Conservation (phyloP, 30 jellyfish, hydroid and myxozoan genomes). For the Hydractinia echinata region DNA sequence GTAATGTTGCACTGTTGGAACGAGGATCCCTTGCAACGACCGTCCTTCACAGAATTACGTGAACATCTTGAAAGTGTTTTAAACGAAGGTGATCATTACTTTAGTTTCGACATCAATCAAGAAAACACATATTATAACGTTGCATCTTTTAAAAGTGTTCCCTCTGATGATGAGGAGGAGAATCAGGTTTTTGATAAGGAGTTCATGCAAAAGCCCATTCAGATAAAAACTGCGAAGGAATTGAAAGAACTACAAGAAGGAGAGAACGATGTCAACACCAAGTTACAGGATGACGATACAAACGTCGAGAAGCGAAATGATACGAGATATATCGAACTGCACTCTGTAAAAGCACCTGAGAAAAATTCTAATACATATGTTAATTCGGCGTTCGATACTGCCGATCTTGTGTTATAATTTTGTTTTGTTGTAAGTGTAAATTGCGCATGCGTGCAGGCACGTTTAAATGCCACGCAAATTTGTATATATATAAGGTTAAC, state of each 20-base stretch:
- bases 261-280: neutral
- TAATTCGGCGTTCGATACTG: neutral
- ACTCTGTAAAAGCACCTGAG: neutral
- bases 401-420: neutral
- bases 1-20: slow-evolving; percentile 94
- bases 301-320: neutral
- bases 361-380: neutral
- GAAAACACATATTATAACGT: slow-evolving; percentile 75
- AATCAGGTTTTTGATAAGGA: neutral
- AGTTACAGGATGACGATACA: neutral
- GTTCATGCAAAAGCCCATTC: neutral
- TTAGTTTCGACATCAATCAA: slow-evolving; percentile 70
- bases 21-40: slow-evolving; percentile 83
- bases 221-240: neutral
- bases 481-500: no score
- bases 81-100: slow-evolving; percentile 73
- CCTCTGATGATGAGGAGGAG: slow-evolving; percentile 16
- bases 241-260: neutral
- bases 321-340: neutral
- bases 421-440: no score
- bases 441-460: no score
- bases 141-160: slow-evolving; percentile 83
- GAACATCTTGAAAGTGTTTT: slow-evolving; percentile 64
- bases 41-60: slow-evolving; percentile 81
- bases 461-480: no score